Conservation (phyloP, 2,113 vertebrate genomes). For the Pithys albifrons region DNA sequence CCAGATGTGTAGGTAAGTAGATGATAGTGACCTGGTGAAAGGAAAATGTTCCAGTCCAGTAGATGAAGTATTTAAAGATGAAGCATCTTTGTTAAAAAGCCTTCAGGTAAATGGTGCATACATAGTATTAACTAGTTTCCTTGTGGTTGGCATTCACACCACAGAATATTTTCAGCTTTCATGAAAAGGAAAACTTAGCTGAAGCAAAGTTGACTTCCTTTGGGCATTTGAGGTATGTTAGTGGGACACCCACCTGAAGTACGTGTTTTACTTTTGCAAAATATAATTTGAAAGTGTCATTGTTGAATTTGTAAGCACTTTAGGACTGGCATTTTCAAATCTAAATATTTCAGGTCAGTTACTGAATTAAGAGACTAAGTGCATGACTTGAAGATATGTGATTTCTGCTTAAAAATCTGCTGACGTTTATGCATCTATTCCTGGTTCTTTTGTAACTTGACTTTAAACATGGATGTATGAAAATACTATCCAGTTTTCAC, state of each 20-base stretch:
- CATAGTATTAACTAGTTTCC: neutral
- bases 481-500: neutral
- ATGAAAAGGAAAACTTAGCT: neutral
- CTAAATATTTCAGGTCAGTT: neutral
- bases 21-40: neutral
- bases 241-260: neutral
- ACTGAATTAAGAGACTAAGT: neutral
- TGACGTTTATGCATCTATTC: neutral
- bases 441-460: neutral
- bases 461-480: neutral
- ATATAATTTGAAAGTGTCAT: neutral
- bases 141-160: neutral
- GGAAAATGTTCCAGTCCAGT: neutral
- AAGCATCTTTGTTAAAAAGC: neutral
- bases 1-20: neutral
- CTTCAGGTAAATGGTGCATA: neutral
- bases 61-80: neutral
- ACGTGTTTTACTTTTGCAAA: neutral
- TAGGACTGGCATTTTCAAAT: neutral
- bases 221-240: neutral
- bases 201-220: neutral
- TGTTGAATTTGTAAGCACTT: neutral
- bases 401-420: neutral
- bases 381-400: neutral
- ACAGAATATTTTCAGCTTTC: neutral